Conservation (phyloP, 2,797 vertebrate species). For the Brotula barbata region DNA sequence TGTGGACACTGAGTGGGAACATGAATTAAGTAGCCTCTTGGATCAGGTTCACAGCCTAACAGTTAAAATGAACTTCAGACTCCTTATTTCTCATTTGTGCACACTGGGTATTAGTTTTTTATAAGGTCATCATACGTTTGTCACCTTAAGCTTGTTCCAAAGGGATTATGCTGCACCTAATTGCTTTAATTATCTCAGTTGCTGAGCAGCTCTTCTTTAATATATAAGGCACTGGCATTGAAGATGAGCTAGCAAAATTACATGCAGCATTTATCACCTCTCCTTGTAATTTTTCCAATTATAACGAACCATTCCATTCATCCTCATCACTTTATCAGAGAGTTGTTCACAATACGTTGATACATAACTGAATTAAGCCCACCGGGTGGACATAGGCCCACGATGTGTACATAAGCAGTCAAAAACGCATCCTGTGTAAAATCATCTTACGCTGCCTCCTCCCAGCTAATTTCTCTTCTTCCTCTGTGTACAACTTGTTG, state of each 20-base stretch:
- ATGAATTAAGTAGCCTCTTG: slow-evolving; percentile 22
- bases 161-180: slow-evolving; percentile 18
- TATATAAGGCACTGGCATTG: slow-evolving; percentile 24
- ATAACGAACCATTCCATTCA: no score
- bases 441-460: slow-evolving; percentile 69
- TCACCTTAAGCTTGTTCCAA: slow-evolving; percentile 13
- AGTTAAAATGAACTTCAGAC: neutral
- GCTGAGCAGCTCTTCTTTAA: slow-evolving; percentile 41
- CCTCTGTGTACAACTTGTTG: slow-evolving; percentile 43
- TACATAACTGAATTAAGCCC: no score
- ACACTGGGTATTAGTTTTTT: slow-evolving; percentile 21
- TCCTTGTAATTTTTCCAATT: neutral
- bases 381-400: no score
- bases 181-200: slow-evolving; percentile 17
- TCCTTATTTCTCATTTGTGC: neutral
- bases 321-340: no score
- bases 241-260: neutral
- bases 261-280: neutral
- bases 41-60: neutral
- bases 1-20: slow-evolving; percentile 67
- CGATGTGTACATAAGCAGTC: no score
- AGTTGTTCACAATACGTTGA: no score
- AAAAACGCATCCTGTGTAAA: no score
- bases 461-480: slow-evolving; percentile 25
- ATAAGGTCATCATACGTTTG: slow-evolving; percentile 1